Percentiles rank a stretch among this genome's conserved stretches.
Conservation (phyloP, 92 coral and sea anemone genomes). For the Zoanthus solanderi region DNA sequence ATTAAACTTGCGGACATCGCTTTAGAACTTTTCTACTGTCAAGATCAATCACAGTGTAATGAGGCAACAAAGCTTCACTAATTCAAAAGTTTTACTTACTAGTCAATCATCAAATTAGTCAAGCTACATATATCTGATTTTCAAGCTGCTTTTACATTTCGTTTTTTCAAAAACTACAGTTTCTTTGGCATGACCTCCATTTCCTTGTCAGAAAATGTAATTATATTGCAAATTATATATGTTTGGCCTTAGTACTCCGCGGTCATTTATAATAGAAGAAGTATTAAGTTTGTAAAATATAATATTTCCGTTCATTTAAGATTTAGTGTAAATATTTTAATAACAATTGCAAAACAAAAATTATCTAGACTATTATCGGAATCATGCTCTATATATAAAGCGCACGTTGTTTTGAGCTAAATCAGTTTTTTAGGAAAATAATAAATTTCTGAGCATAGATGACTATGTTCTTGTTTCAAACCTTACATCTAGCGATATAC, state of each 20-base stretch:
- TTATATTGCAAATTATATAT: background rate
- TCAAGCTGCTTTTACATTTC: background rate
- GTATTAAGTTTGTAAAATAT: too few species aligned
- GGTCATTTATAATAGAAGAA: background rate
- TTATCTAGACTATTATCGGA: background rate
- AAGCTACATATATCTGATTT: background rate
- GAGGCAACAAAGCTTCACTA: background rate
- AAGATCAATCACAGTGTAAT: background rate
- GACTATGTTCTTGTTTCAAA: too few species aligned
- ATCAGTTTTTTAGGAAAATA: background rate
- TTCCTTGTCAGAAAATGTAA: background rate
- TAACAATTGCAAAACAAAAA: background rate
- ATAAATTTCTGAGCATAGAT: background rate
- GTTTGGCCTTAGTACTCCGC: background rate
- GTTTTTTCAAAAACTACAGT: background rate
- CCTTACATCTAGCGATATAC: too few species aligned
- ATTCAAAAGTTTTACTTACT: background rate
- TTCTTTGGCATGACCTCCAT: background rate
- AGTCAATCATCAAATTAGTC: background rate
- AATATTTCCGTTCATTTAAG: background rate
- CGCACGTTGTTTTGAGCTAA: background rate
- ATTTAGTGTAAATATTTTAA: background rate
- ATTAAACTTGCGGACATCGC: constrained; percentile 29
- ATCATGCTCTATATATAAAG: background rate
- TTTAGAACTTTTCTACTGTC: background rate